Percentiles rank a stretch among this genome's conserved stretches.
Conservation (phyloP, 2,797 vertebrate species). For the Catamblyrhynchus diadema region DNA sequence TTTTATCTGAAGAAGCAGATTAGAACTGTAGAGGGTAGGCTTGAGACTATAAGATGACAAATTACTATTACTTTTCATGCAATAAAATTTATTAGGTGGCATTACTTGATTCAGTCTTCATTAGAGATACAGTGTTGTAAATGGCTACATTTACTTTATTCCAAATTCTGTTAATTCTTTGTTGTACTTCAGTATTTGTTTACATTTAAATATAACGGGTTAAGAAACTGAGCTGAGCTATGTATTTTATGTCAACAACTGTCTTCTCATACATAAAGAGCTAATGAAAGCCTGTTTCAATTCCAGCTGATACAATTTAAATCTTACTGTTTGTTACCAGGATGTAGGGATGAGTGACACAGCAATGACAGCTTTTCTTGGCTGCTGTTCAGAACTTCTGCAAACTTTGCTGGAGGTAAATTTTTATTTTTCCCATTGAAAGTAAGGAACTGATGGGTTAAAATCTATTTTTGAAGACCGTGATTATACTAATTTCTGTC, state of each 20-base stretch:
- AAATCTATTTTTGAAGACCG: not conserved
- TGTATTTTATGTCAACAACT: not conserved
- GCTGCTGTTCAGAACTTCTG: conserved; percentile 90
- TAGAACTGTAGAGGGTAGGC: not conserved
- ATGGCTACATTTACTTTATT: not conserved
- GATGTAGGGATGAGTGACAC: conserved; percentile 94
- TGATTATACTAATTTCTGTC: not conserved
- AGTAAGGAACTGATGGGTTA: not conserved
- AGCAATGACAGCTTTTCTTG: conserved; percentile 88
- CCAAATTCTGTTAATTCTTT: not conserved
- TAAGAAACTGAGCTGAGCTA: not conserved
- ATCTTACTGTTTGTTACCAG: conserved; percentile 67
- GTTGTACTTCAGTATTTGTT: not conserved
- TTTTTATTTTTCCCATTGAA: not conserved
- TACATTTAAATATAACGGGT: not conserved
- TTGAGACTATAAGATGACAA: not conserved
- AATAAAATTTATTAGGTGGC: not conserved
- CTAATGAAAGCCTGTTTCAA: not conserved
- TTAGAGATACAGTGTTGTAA: not conserved
- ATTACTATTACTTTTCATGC: not conserved
- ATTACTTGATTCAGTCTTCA: not conserved
- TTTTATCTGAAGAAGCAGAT: not conserved
- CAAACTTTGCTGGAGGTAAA: conserved; percentile 93
- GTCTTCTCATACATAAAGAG: not conserved
- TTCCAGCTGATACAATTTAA: not conserved